These are phyloP conservation scores for Dilophus febrilis DNA, from an alignment of 2,888 invertebrate species.

Conservation along the genomic window DNA sequence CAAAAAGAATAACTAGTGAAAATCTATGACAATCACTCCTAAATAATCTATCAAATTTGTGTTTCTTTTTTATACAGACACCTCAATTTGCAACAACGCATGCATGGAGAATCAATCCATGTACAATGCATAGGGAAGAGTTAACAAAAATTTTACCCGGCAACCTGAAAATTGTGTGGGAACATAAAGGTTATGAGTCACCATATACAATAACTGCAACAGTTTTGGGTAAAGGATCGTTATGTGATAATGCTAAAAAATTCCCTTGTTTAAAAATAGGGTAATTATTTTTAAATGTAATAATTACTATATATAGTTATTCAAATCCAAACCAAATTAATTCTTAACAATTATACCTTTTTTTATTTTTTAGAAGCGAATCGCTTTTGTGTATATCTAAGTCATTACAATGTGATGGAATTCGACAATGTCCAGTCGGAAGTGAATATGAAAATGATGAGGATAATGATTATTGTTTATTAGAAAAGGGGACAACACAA, in stretches of 20 bases:
- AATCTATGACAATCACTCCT: too few relatives aligned
- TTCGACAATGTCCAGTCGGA: constrained; percentile 46
- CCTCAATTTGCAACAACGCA: constrained; percentile 11
- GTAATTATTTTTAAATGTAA: constrained; percentile 14
- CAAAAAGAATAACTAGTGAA: background rate
- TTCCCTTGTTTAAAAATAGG: constrained; percentile 28
- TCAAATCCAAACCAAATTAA: too few relatives aligned
- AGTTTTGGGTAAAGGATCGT: constrained; percentile 25
- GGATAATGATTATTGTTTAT: constrained; percentile 23
- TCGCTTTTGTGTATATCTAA: constrained; percentile 42
- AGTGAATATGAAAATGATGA: constrained; percentile 38
- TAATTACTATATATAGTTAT: background rate
- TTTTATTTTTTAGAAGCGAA: constrained; percentile 17
- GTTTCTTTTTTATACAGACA: background rate
- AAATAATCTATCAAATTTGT: background rate
- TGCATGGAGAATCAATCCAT: constrained; percentile 39
- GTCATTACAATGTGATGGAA: constrained; percentile 47
- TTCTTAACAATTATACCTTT: constrained; percentile 2
- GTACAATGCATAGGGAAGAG: constrained; percentile 30
- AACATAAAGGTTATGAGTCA: constrained; percentile 21
- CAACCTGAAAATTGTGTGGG: constrained; percentile 38
- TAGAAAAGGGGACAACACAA: background rate
- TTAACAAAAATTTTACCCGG: constrained; percentile 37
- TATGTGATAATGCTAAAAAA: constrained; percentile 21
- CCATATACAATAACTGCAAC: constrained; percentile 27